These are phyloP conservation scores for Zosterops borbonicus DNA, from an alignment of 2,113 vertebrate genomes.

Conservation along the genomic window DNA sequence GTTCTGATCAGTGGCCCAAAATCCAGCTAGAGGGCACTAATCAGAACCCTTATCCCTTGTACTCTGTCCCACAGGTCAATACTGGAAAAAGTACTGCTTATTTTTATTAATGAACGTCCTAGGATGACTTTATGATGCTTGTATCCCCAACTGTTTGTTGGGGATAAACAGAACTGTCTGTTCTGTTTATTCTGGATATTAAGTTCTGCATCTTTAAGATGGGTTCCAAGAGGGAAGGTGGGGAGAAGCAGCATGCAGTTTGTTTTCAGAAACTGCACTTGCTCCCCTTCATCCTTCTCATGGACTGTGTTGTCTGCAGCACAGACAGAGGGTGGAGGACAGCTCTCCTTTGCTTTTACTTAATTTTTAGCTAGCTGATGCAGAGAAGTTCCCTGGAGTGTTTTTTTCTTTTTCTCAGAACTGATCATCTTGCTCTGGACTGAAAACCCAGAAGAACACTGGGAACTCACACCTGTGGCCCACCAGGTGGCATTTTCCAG, in stretches of 20 bases:
- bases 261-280: not conserved
- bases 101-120: not conserved
- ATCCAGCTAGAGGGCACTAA: not conserved
- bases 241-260: not conserved
- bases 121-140: not conserved
- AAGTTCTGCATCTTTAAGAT: not conserved
- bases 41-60: not conserved
- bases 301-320: not conserved
- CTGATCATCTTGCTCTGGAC: not conserved
- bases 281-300: not conserved
- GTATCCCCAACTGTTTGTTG: not conserved
- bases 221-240: not conserved
- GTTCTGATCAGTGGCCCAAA: not conserved
- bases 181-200: not conserved
- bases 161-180: not conserved
- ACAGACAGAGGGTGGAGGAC: not conserved
- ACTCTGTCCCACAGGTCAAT: not conserved
- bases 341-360: not conserved
- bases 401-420: not conserved
- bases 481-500: not conserved
- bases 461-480: not conserved
- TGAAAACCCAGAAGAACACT: not conserved
- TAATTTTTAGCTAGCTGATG: not conserved
- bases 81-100: not conserved
- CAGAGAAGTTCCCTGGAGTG: not conserved